Evolutionary conservation across 2,113 vertebrate species (phyloP).

Genomic region (Nibea coibor): DNA sequence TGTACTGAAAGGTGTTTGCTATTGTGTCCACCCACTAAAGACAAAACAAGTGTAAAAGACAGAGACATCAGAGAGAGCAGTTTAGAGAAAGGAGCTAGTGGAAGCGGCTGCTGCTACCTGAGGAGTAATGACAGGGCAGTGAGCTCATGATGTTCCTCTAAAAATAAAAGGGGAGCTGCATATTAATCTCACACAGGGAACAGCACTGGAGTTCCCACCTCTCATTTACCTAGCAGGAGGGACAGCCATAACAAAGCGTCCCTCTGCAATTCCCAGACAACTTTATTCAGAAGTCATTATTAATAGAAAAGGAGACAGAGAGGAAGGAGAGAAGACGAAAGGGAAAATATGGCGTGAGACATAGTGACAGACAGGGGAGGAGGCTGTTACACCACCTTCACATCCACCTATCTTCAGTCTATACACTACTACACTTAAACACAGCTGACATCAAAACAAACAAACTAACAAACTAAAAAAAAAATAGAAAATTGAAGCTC

Average conservation of each 20-base stretch:
- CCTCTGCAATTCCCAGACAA: slow-evolving; percentile 44
- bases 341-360: slow-evolving; percentile 12
- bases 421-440: slow-evolving; percentile 7
- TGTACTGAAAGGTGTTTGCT: not conserved
- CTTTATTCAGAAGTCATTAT: slow-evolving; percentile 48
- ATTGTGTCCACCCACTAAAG: slow-evolving; percentile 4
- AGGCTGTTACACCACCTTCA: slow-evolving; percentile 42
- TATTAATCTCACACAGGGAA: slow-evolving; percentile 58
- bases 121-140: slow-evolving; percentile 42
- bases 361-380: slow-evolving; percentile 30
- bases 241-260: slow-evolving; percentile 51
- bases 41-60: not conserved
- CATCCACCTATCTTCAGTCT: slow-evolving; percentile 46
- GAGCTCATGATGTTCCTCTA: slow-evolving; percentile 38
- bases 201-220: slow-evolving; percentile 31
- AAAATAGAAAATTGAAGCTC: slow-evolving; percentile 2
- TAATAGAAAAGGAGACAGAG: slow-evolving; percentile 46
- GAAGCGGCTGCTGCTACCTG: slow-evolving; percentile 29
- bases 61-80: not conserved
- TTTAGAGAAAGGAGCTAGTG: not conserved
- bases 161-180: slow-evolving; percentile 56
- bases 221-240: slow-evolving; percentile 44
- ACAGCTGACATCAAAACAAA: slow-evolving; percentile 16
- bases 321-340: slow-evolving; percentile 12
- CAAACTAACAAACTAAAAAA: not conserved